Conservation (phyloP, 2,113 vertebrate species). For the Mus musculus region GRCm39 chr10:29409501-29410000, state of each 20-base stretch:
- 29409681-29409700: slow-evolving; percentile 79
- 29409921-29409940: slow-evolving; percentile 56
- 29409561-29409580: background rate
- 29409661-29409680: slow-evolving; percentile 82
- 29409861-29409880: slow-evolving; percentile 61
- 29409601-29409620: background rate
- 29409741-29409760: slow-evolving; percentile 5
- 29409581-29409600: background rate
- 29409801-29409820: slow-evolving; percentile 86
- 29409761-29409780: slow-evolving; percentile 34
- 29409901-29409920: slow-evolving; percentile 29
- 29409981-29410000: background rate
- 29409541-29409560: accelerated
- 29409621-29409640: slow-evolving; percentile 76
- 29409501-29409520: background rate
- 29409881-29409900: slow-evolving; percentile 61
- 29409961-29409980: background rate
- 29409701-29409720: slow-evolving; percentile 72
- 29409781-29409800: slow-evolving; percentile 68
- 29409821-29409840: slow-evolving; percentile 79
- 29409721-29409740: slow-evolving; percentile 65
- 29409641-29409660: slow-evolving; percentile 67
- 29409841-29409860: slow-evolving; percentile 85
- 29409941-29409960: background rate
- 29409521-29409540: background rate